phyloP scores from a whole-genome alignment of 2,797 vertebrate genomes.

The Capromys pilorides region DNA sequence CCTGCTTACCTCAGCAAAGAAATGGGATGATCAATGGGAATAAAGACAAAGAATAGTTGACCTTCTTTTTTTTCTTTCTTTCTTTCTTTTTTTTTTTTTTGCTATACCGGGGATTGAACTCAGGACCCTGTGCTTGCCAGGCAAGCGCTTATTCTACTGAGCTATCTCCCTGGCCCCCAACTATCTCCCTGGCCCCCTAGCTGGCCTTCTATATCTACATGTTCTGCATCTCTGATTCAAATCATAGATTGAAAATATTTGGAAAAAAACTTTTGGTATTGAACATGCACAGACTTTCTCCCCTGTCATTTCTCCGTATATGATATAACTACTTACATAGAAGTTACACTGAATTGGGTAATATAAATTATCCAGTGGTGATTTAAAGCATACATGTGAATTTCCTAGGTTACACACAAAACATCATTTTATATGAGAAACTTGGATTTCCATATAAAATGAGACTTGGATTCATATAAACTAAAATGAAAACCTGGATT shows the following conservation, averaged over 20 bases:
- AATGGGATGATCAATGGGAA: neutral
- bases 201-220: neutral
- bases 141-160: too few species aligned
- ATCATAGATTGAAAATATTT: neutral
- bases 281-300: neutral
- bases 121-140: too few species aligned
- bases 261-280: too few species aligned
- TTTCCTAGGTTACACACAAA: neutral
- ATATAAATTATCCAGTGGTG: neutral
- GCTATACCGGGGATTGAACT: too few species aligned
- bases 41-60: neutral
- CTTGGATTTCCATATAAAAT: too few species aligned
- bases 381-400: neutral
- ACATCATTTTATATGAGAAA: neutral
- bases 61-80: neutral
- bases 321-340: neutral
- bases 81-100: too few species aligned
- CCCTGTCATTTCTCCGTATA: neutral
- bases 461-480: too few species aligned
- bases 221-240: neutral
- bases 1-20: neutral
- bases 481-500: too few species aligned
- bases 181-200: too few species aligned
- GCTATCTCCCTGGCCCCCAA: too few species aligned
- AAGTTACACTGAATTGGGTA: neutral